phyloP scores from a whole-genome alignment of 2,888 invertebrate genomes.

The Hymenopus coronatus region DNA sequence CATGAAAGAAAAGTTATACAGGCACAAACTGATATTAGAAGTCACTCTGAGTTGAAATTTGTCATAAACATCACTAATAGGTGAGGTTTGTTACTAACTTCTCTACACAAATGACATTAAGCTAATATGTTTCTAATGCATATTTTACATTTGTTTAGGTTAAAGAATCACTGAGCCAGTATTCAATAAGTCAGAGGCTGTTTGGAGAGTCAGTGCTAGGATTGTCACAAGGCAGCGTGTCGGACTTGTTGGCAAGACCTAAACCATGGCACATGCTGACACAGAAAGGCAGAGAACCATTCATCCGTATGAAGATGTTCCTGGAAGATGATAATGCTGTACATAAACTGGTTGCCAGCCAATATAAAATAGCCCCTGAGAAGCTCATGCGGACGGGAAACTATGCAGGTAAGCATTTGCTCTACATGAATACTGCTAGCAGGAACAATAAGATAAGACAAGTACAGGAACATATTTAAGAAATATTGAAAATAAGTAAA shows the following conservation, averaged over 20 bases:
- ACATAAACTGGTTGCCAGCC: slow-evolving; percentile 91
- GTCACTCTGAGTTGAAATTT: too few relatives aligned
- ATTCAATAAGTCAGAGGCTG: slow-evolving; percentile 94
- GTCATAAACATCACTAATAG: too few relatives aligned
- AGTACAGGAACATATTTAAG: too few relatives aligned
- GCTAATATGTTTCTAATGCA: background rate
- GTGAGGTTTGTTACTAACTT: too few relatives aligned
- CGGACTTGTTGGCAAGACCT: slow-evolving; percentile 92
- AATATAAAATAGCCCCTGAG: slow-evolving; percentile 97
- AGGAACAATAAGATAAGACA: too few relatives aligned
- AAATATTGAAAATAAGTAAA: too few relatives aligned
- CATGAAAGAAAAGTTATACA: too few relatives aligned
- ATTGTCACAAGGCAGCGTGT: slow-evolving; percentile 94
- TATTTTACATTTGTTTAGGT: slow-evolving; percentile 53
- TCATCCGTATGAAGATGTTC: slow-evolving; percentile 98
- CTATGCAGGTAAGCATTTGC: slow-evolving; percentile 64
- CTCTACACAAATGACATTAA: too few relatives aligned
- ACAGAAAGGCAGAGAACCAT: slow-evolving; percentile 93
- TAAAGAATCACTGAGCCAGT: slow-evolving; percentile 91
- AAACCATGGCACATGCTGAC: slow-evolving; percentile 99
- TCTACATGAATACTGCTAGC: too few relatives aligned
- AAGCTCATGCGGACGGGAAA: slow-evolving; percentile 95
- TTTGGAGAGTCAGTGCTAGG: slow-evolving; percentile 99
- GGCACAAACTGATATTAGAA: too few relatives aligned
- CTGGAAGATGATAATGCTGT: slow-evolving; percentile 94